These are phyloP conservation scores for Drosophila repleta DNA, from an alignment of 1,140 invertebrate species.

Conservation along the genomic window DNA sequence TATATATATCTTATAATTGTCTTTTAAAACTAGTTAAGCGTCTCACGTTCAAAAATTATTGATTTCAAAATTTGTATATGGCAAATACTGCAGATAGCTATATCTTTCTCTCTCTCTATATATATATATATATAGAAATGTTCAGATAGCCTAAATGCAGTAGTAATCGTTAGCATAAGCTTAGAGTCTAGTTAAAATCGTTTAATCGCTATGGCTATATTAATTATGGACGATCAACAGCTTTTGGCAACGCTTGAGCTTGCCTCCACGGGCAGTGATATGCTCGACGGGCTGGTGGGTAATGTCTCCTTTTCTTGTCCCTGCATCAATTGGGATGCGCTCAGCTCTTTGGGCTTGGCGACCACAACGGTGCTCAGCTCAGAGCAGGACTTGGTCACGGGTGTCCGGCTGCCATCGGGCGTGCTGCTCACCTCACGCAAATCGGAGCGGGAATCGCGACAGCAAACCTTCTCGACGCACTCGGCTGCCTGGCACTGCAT, in stretches of 20 bases:
- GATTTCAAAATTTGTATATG: slow-evolving; percentile 55
- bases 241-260: slow-evolving; percentile 23
- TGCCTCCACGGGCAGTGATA: slow-evolving; percentile 10
- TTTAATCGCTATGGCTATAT: slow-evolving; percentile 38
- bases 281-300: slow-evolving; percentile 22
- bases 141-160: slow-evolving; percentile 24
- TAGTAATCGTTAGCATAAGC: slow-evolving; percentile 40
- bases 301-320: slow-evolving; percentile 7
- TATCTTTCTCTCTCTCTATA: background rate
- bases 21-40: slow-evolving; percentile 54
- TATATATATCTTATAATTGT: background rate
- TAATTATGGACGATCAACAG: slow-evolving; percentile 22
- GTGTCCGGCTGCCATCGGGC: slow-evolving; percentile 37
- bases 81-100: slow-evolving; percentile 42
- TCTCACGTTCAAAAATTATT: slow-evolving; percentile 40
- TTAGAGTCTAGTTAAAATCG: slow-evolving; percentile 74
- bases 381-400: slow-evolving; percentile 57
- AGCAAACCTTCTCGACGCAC: slow-evolving; percentile 78
- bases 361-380: slow-evolving; percentile 59
- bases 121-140: background rate
- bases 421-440: slow-evolving; percentile 64
- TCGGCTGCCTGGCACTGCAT: slow-evolving; percentile 73
- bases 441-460: slow-evolving; percentile 71
- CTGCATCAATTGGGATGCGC: slow-evolving; percentile 45
- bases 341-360: slow-evolving; percentile 61